Evolutionary conservation across 2,113 vertebrate species (phyloP).

Genomic region (Ploceus nigricollis): DNA sequence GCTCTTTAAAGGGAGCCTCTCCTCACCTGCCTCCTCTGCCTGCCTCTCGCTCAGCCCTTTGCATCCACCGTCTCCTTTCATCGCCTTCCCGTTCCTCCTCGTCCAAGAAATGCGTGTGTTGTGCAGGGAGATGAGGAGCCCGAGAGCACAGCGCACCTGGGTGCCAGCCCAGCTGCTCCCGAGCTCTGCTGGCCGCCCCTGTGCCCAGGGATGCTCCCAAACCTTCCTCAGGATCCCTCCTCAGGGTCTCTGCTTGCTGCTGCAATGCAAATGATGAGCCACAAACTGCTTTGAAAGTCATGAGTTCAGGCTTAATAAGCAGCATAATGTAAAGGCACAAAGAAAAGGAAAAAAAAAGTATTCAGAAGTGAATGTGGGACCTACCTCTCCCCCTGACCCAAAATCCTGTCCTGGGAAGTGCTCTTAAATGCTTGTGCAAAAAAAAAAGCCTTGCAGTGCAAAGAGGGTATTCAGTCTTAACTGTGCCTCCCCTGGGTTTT

Average conservation of each 20-base stretch:
- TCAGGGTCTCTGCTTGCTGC: not conserved
- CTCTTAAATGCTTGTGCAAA: not conserved
- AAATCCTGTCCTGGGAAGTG: not conserved
- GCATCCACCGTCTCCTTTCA: not conserved
- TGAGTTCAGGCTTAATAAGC: not conserved
- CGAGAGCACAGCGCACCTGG: fast-evolving
- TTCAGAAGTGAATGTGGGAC: not conserved
- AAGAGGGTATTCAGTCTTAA: conserved; percentile 50
- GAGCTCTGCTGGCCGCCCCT: not conserved
- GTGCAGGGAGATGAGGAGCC: not conserved
- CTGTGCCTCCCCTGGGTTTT: conserved; percentile 60
- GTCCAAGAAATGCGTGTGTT: fast-evolving
- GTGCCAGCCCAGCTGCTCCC: not conserved
- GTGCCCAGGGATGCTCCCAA: not conserved
- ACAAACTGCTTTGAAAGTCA: not conserved
- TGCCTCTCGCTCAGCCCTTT: not conserved
- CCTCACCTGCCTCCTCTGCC: not conserved
- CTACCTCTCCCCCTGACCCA: not conserved
- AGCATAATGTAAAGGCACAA: not conserved
- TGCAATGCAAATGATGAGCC: not conserved
- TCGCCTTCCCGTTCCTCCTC: not conserved
- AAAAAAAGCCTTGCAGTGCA: not conserved
- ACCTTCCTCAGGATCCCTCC: not conserved
- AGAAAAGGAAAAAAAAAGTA: not conserved
- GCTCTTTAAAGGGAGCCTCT: not conserved